Evolutionary conservation across 1,140 invertebrate species (phyloP), one percentile per base, ranked within the genome.

Genomic region (Ceratina japonica): DNA sequence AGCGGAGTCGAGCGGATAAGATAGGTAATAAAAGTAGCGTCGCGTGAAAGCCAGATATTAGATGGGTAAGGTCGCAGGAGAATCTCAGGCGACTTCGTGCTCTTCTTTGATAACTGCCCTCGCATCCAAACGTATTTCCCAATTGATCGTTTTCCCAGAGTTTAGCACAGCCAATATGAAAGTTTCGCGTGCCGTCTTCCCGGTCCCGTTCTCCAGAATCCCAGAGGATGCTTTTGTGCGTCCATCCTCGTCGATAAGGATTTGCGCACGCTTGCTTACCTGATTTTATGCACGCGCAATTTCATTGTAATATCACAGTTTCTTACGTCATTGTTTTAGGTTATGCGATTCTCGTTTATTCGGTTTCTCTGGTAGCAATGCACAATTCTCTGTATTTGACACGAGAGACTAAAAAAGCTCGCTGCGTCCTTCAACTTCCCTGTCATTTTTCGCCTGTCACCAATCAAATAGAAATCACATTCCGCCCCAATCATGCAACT

Each of bases 1-100:
- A 44, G 10, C 5, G 10, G 37, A 44, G 10, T 8, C 37, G 37
- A 44, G 37, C 37, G 37, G 37, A 44, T 44, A 10, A 10, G 5
- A 44, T 5, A 4, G 2, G 77, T 75, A 70, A 84, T 83, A 80
- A 80, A 80, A 81, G 64, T 72, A 68, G 51, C 63, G 49, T 52
- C 54, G 56, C 78, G 79, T 81, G 81, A 84, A 85, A 75, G 82
- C 56, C 66, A 77, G 70, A 84, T 81, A 85, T 84, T 83, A 83
- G 65, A 78, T 31, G 61, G 5, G 65, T 56, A 81, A 85, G 84
- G 54, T 78, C 65, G 59, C 27, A 58, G 27, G 52, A 61, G 73
- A 66, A 84, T 81, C 73, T 83, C 69, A 58, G 69, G 69, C 83
- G 73, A 80, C 73, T 77, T 58, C 65, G 27, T 80, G 75, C 69